phyloP scores from a whole-genome alignment of 2,113 vertebrate genomes.

The Ctenomys sociabilis region DNA sequence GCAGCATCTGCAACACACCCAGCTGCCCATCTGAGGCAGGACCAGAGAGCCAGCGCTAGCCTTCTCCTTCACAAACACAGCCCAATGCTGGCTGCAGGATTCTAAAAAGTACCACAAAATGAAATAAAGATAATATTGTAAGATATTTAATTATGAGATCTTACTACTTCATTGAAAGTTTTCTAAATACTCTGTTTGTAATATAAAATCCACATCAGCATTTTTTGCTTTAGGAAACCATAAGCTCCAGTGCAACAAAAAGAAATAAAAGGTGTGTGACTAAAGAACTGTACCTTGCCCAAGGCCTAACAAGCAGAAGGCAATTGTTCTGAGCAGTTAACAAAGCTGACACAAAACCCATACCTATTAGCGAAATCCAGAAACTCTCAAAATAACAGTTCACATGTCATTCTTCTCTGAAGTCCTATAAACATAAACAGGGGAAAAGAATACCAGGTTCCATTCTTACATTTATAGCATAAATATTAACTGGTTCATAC shows the following conservation, averaged over 20 bases:
- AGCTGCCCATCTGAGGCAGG: not conserved
- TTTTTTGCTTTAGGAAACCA: constrained; percentile 10
- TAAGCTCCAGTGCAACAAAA: not conserved
- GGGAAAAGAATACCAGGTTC: not conserved
- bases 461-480: not conserved
- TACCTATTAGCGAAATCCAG: constrained; percentile 27
- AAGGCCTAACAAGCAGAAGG: constrained; percentile 19
- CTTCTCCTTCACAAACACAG: not conserved
- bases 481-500: not conserved
- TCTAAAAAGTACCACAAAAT: not conserved
- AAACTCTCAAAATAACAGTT: not conserved
- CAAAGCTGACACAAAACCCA: constrained; percentile 36
- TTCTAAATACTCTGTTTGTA: constrained; percentile 13
- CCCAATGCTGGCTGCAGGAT: not conserved
- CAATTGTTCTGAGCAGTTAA: not conserved
- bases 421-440: not conserved
- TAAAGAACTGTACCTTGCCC: not conserved
- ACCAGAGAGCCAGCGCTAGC: not conserved
- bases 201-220: not conserved
- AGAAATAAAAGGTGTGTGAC: not conserved
- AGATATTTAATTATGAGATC: not conserved
- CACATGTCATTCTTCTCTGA: not conserved
- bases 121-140: constrained; percentile 23
- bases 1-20: not conserved
- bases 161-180: constrained; percentile 30